Conservation (phyloP, 2,888 invertebrate species). For the Dicyrtomina minuta region DNA sequence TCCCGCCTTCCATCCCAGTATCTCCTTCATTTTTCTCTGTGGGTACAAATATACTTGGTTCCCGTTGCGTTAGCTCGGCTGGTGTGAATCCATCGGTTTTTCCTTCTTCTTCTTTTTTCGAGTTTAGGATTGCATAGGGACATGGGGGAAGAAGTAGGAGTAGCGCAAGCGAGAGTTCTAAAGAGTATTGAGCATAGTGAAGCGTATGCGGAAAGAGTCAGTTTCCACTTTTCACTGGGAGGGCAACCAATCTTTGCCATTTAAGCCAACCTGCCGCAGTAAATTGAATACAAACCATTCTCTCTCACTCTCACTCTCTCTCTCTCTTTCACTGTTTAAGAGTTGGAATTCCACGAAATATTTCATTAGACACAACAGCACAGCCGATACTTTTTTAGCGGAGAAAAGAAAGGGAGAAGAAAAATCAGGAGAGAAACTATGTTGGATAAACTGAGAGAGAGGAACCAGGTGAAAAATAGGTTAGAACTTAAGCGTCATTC, state of each 20-base stretch:
- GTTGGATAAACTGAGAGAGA: constrained; percentile 18
- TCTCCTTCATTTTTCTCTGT: constrained; percentile 8
- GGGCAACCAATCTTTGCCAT: constrained; percentile 28
- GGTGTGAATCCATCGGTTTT: constrained; percentile 6
- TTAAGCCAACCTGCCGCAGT: constrained; percentile 5
- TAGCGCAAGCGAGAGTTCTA: background rate
- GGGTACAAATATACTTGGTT: too few relatives aligned
- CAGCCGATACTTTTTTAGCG: background rate
- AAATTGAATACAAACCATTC: constrained; percentile 29
- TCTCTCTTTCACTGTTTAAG: too few relatives aligned
- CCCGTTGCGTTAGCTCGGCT: background rate
- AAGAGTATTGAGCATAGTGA: background rate
- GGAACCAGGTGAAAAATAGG: constrained; percentile 26
- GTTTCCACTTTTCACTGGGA: background rate
- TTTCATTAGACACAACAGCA: constrained; percentile 22
- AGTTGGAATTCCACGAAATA: constrained; percentile 24
- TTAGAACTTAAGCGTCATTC: constrained; percentile 8
- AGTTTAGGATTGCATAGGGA: background rate
- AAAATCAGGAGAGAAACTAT: background rate
- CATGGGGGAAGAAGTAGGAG: background rate
- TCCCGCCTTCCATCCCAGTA: background rate
- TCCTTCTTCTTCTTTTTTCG: background rate
- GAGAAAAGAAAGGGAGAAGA: too few relatives aligned
- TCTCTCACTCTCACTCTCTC: too few relatives aligned
- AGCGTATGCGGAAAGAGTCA: background rate